Conservation (phyloP, 2,113 vertebrate genomes). For the Haemorhous mexicanus region DNA sequence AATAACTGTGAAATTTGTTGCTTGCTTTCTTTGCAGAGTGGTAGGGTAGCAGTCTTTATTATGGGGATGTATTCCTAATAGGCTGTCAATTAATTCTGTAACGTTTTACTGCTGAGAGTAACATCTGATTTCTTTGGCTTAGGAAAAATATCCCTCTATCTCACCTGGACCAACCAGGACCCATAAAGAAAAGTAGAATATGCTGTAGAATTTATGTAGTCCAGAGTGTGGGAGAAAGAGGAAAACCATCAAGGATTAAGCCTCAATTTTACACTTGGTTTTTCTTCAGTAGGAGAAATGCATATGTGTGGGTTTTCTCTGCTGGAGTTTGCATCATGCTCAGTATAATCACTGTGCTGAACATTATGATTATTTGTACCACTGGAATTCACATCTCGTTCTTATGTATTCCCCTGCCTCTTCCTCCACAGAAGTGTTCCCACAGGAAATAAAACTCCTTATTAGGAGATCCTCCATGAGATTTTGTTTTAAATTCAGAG, state of each 20-base stretch:
- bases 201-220: conserved; percentile 13
- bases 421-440: conserved; percentile 19
- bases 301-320: conserved; percentile 36
- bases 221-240: not conserved
- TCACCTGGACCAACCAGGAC: conserved; percentile 15
- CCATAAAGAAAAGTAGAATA: conserved; percentile 2
- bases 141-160: not conserved
- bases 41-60: not conserved
- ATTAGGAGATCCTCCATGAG: not conserved
- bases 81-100: conserved; percentile 61
- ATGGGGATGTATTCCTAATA: conserved; percentile 24
- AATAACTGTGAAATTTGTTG: conserved; percentile 14
- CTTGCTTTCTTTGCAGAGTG: conserved; percentile 7
- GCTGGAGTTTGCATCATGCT: conserved; percentile 27
- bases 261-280: not conserved
- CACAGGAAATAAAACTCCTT: conserved; percentile 6
- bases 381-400: conserved; percentile 39
- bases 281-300: conserved; percentile 13
- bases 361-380: conserved; percentile 52
- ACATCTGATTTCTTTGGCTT: conserved; percentile 25
- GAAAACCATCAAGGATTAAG: not conserved
- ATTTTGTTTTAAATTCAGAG: not conserved
- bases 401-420: conserved; percentile 10
- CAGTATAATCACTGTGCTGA: conserved; percentile 45
- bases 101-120: conserved; percentile 53